Percentiles rank a stretch among this genome's conserved stretches.
These are phyloP conservation scores for Pheosia gnoma DNA, from an alignment of 2,888 invertebrate genomes.

Conservation along the genomic window DNA sequence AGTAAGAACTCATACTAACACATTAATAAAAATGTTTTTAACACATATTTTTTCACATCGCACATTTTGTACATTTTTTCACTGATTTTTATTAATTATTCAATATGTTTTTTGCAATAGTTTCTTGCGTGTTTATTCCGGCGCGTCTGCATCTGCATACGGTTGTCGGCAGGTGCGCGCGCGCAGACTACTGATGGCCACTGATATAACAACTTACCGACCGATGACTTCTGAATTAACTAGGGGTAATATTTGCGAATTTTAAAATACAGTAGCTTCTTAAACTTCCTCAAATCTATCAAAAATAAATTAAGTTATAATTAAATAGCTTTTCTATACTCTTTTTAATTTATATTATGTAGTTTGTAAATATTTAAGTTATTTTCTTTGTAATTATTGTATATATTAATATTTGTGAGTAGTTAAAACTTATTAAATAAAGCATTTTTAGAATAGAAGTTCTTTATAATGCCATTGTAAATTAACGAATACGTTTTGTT, in stretches of 20 bases:
- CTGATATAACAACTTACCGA: constrained; percentile 22
- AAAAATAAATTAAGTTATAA: too few species aligned
- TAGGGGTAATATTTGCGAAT: background rate
- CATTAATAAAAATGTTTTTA: constrained; percentile 19
- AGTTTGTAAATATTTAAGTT: too few species aligned
- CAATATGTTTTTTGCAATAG: background rate
- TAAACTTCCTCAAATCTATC: too few species aligned
- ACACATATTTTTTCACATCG: constrained; percentile 18
- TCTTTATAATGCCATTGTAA: too few species aligned
- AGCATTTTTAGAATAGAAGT: too few species aligned
- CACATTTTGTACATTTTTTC: constrained; percentile 32
- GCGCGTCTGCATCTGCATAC: constrained; percentile 9
- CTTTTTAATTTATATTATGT: too few species aligned
- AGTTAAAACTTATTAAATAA: too few species aligned
- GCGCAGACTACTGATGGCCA: constrained; percentile 26
- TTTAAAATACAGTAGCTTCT: background rate
- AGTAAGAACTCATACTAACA: constrained; percentile 28
- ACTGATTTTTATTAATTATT: background rate
- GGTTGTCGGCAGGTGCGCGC: constrained; percentile 25
- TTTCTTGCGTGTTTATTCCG: constrained; percentile 8
- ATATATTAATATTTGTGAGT: too few species aligned
- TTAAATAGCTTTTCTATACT: too few species aligned
- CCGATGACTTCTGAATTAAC: constrained; percentile 14
- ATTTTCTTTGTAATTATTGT: too few species aligned
- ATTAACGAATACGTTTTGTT: too few species aligned